Base-by-base conservation (phyloP, 2,113 vertebrate genomes). In the Pedionomus torquatus region DNA sequence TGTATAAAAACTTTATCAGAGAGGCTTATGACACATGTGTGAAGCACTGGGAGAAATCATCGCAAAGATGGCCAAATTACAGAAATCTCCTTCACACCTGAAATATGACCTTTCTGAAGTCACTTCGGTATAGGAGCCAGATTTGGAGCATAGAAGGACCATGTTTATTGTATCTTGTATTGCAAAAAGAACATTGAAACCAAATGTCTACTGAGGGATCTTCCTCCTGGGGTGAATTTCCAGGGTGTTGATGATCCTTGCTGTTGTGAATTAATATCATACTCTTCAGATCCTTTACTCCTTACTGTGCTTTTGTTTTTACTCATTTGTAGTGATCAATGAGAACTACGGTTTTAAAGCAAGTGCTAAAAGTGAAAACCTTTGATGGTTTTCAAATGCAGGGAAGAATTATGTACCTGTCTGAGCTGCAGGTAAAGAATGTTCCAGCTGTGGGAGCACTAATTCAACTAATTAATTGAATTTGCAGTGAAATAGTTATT, bases 301-400 rank as follows among this genome's bases (percentile, higher is more conserved):
- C 52, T 80, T 75, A 81, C 57, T 37, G 33, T 60, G 33, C 10
- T 96, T 31, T 69, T 94, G 10, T 12, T 91, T 94, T 95, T 71
- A 64, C 46, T 10, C 49, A 83, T 87, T 91, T 70, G 35, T 51
- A 78, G 35, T 41, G 65, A 87, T 87, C 92, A 94, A 0, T 41
- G 71, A 90, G 26, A 18, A 83, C 26, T 68, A n/a, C 5, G 16
- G 20, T 87, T 97, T 85, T 91, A 95, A 96, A 95, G 31, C 35
- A 93, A 90, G 26, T 39, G 61, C 61, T 86, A 76, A 71, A 95
- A 92, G 39, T 64, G 30, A 93, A 86, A 87, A 80, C 43, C 95
- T 98, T 98, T 97, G 95, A 97, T 95, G 78, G 88, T 95, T 97
- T 97, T 96, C 95, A 91, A 95, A 97, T 94, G 83, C 48, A 72